These are phyloP conservation scores for Drosophila fungiperda DNA, from an alignment of 2,888 invertebrate species.

Conservation along the genomic window DNA sequence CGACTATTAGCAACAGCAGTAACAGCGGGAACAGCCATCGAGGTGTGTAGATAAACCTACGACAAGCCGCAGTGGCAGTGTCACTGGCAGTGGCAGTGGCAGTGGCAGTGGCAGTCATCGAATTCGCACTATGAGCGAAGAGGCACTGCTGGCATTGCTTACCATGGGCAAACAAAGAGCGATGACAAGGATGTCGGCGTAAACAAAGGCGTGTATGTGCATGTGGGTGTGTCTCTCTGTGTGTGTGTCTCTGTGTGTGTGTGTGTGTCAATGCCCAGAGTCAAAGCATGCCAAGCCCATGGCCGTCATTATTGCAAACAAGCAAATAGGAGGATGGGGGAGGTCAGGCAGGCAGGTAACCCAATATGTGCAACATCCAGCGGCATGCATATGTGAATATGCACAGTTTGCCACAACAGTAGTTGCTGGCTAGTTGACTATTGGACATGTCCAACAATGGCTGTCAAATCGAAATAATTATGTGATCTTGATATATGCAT, in stretches of 20 bases:
- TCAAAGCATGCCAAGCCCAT: constrained; percentile 35
- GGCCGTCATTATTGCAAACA: constrained; percentile 18
- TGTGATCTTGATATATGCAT: constrained; percentile 1
- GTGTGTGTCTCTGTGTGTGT: constrained; percentile 17
- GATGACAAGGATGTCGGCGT: constrained; percentile 44
- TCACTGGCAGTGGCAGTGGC: too few species aligned
- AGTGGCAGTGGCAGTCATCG: constrained; percentile 54
- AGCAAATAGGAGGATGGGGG: background rate
- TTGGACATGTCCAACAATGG: constrained; percentile 24
- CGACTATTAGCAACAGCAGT: constrained; percentile 55
- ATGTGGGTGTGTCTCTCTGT: constrained; percentile 6
- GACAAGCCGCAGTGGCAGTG: constrained; percentile 32
- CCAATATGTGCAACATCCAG: constrained; percentile 12
- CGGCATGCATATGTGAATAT: constrained; percentile 2
- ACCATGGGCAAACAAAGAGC: constrained; percentile 32
- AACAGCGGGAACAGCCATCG: constrained; percentile 13
- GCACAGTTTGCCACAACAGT: constrained; percentile 43
- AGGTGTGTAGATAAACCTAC: constrained; percentile 26
- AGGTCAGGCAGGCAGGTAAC: constrained; percentile 4
- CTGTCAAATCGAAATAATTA: constrained; percentile 30
- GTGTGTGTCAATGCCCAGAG: background rate
- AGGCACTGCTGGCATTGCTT: constrained; percentile 7
- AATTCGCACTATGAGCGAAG: constrained; percentile 43
- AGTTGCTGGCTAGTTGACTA: constrained; percentile 37
- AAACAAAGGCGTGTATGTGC: constrained; percentile 55